phyloP scores from a whole-genome alignment of 2,888 invertebrate species.

The Apomyelois bistriatella region DNA sequence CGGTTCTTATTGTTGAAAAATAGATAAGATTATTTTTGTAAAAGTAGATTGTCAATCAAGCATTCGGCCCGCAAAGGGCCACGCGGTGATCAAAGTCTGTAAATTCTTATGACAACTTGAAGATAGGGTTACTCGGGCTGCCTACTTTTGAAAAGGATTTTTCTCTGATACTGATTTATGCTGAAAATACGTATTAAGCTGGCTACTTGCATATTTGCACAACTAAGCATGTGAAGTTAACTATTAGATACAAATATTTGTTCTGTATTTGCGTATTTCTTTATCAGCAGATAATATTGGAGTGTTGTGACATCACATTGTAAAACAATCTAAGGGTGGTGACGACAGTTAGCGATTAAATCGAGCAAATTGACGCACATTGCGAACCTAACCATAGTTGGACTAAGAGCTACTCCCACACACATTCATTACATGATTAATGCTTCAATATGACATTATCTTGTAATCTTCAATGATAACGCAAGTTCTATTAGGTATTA shows the following conservation, averaged over 20 bases:
- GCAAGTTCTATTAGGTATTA: constrained; percentile 21
- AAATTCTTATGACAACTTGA: no score
- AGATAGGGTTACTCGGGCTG: no score
- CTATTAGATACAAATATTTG: constrained; percentile 42
- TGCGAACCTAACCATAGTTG: constrained; percentile 37
- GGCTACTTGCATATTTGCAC: constrained; percentile 12
- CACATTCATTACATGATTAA: constrained; percentile 41
- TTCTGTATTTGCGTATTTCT: constrained; percentile 25
- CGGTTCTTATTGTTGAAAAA: no score
- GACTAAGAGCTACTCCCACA: constrained; percentile 51
- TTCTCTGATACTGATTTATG: no score
- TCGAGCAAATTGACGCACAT: constrained; percentile 70
- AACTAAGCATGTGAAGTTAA: constrained; percentile 23
- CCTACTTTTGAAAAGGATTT: no score
- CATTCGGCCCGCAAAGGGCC: no score
- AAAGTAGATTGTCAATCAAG: no score
- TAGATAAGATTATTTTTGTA: no score
- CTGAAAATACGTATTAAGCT: background rate
- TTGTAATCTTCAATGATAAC: constrained; percentile 41
- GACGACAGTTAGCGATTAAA: constrained; percentile 59
- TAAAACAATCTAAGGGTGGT: constrained; percentile 36
- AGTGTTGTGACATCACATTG: constrained; percentile 34
- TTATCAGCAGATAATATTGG: constrained; percentile 21
- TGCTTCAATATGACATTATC: constrained; percentile 40
- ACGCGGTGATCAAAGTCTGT: no score